A percentile compares a stretch with the other conserved stretches of the same genome.
These are phyloP conservation scores for Dolichomitus sp. DNA, from an alignment of 2,888 invertebrate species.

Conservation along the genomic window DNA sequence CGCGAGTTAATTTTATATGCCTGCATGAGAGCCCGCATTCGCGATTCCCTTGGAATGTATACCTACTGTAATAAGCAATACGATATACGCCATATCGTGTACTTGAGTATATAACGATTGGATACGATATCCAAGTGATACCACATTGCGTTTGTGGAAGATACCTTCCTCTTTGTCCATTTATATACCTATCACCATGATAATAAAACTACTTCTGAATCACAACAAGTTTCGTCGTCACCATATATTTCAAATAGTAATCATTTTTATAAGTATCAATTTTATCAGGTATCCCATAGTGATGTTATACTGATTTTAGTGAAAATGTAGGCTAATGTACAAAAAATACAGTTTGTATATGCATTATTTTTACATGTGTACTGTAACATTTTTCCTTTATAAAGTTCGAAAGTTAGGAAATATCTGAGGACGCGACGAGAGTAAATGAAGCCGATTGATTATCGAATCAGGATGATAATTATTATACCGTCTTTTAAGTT, in stretches of 20 bases:
- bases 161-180: background rate
- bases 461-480: too few species aligned
- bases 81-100: constrained; percentile 42
- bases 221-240: background rate
- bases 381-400: too few species aligned
- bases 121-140: constrained; percentile 50
- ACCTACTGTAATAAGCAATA: constrained; percentile 54
- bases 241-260: background rate
- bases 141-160: constrained; percentile 6
- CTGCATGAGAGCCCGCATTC: constrained; percentile 41
- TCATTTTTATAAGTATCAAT: background rate
- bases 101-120: constrained; percentile 58
- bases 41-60: constrained; percentile 38
- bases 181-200: background rate
- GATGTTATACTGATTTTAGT: too few species aligned
- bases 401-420: too few species aligned
- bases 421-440: too few species aligned
- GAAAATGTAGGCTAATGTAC: too few species aligned
- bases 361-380: background rate
- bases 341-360: background rate
- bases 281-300: too few species aligned
- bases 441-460: too few species aligned
- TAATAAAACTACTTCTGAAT: background rate
- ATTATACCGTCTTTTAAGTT: too few species aligned
- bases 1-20: constrained; percentile 57